Percentiles rank a stretch among this genome's conserved stretches.
phyloP scores from a whole-genome alignment of 2,113 vertebrate genomes.

The Uria lomvia region DNA sequence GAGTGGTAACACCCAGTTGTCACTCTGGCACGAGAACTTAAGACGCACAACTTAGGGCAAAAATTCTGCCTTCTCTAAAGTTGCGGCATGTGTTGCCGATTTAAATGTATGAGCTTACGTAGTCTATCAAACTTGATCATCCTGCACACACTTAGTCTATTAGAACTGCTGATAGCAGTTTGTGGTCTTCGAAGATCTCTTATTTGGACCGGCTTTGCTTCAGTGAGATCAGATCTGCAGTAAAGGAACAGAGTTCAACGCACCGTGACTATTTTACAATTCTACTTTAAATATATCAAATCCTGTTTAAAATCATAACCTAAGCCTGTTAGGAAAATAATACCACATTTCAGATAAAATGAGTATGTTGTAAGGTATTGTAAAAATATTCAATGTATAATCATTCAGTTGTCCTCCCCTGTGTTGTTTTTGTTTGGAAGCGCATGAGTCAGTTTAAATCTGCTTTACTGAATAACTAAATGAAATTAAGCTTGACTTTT shows the following conservation, averaged over 20 bases:
- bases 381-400: not conserved
- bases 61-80: not conserved
- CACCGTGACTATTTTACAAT: not conserved
- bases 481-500: not conserved
- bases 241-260: not conserved
- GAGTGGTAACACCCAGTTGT: not conserved
- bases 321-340: not conserved
- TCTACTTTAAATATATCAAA: not conserved
- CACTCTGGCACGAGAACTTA: not conserved
- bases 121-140: not conserved
- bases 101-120: not conserved
- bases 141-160: not conserved
- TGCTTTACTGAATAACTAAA: not conserved
- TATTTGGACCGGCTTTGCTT: not conserved
- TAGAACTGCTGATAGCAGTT: not conserved
- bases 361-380: not conserved
- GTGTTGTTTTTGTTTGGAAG: not conserved
- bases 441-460: not conserved
- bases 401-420: not conserved
- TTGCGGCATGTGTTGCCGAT: not conserved
- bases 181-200: not conserved
- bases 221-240: not conserved
- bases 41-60: not conserved
- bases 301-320: not conserved
- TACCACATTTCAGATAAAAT: not conserved